Evolutionary conservation across 2,888 invertebrate genomes (phyloP).

Genomic region (Lasioglossum calceatum): DNA sequence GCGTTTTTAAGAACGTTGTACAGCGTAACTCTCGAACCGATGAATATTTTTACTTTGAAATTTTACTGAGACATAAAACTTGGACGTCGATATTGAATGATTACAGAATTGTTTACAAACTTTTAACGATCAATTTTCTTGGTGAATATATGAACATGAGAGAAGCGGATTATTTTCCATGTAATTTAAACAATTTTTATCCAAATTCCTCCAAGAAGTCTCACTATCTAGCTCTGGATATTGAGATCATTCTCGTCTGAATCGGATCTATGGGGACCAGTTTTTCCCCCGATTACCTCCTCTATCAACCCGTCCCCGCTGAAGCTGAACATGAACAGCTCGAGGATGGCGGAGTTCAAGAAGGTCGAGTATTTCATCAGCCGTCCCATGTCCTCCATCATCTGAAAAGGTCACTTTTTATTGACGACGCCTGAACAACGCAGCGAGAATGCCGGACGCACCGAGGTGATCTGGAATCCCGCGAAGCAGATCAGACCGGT

Average conservation of each 20-base stretch:
- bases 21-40: neutral
- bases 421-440: neutral
- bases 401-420: constrained; percentile 64
- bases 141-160: no score
- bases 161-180: no score
- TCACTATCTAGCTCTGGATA: no score
- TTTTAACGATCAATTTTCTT: neutral
- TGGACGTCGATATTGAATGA: no score
- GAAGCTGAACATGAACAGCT: constrained; percentile 79
- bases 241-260: no score
- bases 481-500: constrained; percentile 78
- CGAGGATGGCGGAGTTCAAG: constrained; percentile 75
- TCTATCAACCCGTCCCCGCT: constrained; percentile 76
- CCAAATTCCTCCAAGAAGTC: no score
- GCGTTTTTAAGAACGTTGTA: neutral
- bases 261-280: neutral
- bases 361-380: constrained; percentile 76
- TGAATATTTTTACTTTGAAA: neutral
- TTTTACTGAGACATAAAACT: neutral
- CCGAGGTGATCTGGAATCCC: constrained; percentile 79
- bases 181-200: no score
- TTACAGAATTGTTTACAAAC: neutral
- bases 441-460: constrained; percentile 53
- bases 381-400: constrained; percentile 70
- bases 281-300: constrained; percentile 68